Evolutionary conservation across 2,113 vertebrate species (phyloP).

Genomic region (Hyperopisus bebe): DNA sequence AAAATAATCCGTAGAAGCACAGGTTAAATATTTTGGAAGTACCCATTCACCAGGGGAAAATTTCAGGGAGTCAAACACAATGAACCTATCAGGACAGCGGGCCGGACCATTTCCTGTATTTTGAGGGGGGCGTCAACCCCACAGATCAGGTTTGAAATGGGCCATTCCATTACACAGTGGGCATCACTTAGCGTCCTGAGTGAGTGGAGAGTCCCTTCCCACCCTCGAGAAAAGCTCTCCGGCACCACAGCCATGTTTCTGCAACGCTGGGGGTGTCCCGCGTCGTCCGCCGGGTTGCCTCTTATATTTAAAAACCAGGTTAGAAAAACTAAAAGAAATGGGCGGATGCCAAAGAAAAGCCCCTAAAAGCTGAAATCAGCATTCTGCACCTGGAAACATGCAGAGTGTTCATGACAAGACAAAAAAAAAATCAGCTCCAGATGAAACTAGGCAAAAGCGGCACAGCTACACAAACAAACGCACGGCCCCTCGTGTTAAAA

Average conservation of each 20-base stretch:
- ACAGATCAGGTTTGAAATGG: constrained; percentile 29
- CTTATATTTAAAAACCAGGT: not conserved
- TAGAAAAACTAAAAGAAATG: not conserved
- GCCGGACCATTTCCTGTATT: constrained; percentile 15
- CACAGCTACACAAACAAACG: not conserved
- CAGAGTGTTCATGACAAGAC: not conserved
- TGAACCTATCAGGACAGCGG: constrained; percentile 36
- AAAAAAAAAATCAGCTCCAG: not conserved
- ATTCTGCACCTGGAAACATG: not conserved
- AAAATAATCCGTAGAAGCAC: not conserved
- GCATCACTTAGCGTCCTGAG: not conserved
- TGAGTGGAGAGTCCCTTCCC: not conserved
- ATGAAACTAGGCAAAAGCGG: not conserved
- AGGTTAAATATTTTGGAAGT: not conserved
- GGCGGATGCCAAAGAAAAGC: not conserved
- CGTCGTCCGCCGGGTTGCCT: not conserved
- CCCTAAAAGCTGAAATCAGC: not conserved
- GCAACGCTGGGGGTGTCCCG: not conserved
- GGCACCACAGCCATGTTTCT: not conserved
- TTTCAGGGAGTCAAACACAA: constrained; percentile 20
- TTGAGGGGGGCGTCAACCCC: constrained; percentile 22
- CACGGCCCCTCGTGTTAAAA: constrained; percentile 29
- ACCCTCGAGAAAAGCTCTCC: not conserved
- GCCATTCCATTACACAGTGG: not conserved
- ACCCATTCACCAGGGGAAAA: not conserved